Conservation (phyloP, 2,797 vertebrate species). For the Rhabdomys pumilio region DNA sequence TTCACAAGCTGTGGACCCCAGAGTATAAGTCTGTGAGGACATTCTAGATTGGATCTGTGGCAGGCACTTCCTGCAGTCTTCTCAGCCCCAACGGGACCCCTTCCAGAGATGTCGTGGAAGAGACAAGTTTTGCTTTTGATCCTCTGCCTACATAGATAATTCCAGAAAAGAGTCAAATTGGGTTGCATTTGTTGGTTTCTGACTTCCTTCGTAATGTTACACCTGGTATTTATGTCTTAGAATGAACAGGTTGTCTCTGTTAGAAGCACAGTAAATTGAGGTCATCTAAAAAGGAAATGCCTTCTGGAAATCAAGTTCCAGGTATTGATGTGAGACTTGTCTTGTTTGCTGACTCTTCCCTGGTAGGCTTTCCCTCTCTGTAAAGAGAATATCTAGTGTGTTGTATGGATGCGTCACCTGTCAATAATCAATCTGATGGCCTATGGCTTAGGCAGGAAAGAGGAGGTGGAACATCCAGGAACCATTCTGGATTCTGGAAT, state of each 20-base stretch:
- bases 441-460: background rate
- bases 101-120: background rate
- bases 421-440: background rate
- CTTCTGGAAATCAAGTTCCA: background rate
- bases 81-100: background rate
- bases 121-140: background rate
- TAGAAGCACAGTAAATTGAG: background rate
- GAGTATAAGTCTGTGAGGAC: background rate
- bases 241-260: background rate
- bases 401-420: background rate
- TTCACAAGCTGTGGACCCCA: background rate
- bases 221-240: background rate
- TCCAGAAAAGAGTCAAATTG: background rate
- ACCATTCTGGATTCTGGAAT: background rate
- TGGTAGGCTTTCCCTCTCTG: constrained; percentile 17
- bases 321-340: background rate
- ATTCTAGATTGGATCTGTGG: too few relatives aligned
- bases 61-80: background rate
- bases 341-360: background rate
- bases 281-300: background rate
- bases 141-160: background rate
- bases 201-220: background rate
- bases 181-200: background rate
- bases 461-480: background rate
- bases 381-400: background rate